Conservation (phyloP, 2,888 invertebrate species). For the Ophraella communa region DNA sequence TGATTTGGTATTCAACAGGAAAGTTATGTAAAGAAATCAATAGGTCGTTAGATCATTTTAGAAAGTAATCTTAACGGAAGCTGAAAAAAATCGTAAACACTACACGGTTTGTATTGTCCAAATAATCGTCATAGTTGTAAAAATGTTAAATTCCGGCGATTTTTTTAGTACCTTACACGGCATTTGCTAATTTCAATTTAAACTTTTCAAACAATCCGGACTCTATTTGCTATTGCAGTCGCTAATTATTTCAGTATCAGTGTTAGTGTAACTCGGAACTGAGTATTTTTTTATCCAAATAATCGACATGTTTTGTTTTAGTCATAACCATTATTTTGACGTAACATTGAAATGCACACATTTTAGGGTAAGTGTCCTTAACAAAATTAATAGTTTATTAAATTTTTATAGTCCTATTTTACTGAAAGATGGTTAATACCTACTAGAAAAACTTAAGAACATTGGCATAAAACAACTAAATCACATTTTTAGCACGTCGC, state of each 20-base stretch:
- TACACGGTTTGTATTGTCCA: constrained; percentile 5
- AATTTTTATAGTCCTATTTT: too few relatives aligned
- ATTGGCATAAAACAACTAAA: too few relatives aligned
- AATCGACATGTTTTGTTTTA: neutral
- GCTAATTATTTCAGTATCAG: neutral
- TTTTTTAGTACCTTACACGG: neutral
- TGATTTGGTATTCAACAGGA: constrained; percentile 13
- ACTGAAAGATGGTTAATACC: too few relatives aligned
- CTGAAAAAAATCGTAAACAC: constrained; percentile 17
- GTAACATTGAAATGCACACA: neutral
- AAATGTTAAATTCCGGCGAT: neutral
- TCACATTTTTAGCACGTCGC: too few relatives aligned
- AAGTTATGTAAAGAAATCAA: constrained; percentile 19
- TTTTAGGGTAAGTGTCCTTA: neutral
- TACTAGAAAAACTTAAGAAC: too few relatives aligned
- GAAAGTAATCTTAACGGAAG: constrained; percentile 24
- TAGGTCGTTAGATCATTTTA: constrained; percentile 21
- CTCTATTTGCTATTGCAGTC: neutral
- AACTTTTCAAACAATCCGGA: neutral
- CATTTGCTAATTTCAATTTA: neutral
- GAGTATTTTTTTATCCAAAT: too few relatives aligned
- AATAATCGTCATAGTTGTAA: neutral
- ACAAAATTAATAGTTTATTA: too few relatives aligned
- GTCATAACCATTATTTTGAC: neutral
- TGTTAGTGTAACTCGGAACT: neutral